phyloP scores from a whole-genome alignment of 1,140 invertebrate genomes.

The Megalopta genalis region DNA sequence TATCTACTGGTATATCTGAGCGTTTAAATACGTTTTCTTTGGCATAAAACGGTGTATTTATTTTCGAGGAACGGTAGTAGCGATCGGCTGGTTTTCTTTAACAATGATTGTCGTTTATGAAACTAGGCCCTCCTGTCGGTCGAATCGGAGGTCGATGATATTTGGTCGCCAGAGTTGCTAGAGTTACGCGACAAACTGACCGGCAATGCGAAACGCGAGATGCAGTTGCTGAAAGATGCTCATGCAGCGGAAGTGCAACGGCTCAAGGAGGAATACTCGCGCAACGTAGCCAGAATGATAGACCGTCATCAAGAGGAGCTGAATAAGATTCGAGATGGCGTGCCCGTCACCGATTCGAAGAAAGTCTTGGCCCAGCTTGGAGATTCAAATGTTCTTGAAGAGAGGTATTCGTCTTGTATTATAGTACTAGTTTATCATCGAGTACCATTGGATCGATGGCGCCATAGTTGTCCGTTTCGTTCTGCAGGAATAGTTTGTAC shows the following conservation, averaged over 20 bases:
- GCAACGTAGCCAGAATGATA: constrained; percentile 70
- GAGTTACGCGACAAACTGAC: constrained; percentile 85
- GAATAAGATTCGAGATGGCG: constrained; percentile 48
- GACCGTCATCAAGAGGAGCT: constrained; percentile 72
- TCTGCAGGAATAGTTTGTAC: constrained; percentile 82
- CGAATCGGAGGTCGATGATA: constrained; percentile 82
- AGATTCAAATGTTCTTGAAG: constrained; percentile 48
- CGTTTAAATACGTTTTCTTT: too few relatives aligned
- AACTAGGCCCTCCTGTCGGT: constrained; percentile 83
- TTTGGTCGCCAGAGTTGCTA: constrained; percentile 86
- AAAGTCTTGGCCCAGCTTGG: constrained; percentile 10
- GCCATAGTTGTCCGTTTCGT: constrained; percentile 22
- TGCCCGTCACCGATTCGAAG: constrained; percentile 17
- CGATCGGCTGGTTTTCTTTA: not conserved
- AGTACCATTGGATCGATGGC: too few relatives aligned
- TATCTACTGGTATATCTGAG: not conserved
- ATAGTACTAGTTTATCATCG: too few relatives aligned
- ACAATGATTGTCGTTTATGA: constrained; percentile 3
- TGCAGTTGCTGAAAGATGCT: constrained; percentile 71
- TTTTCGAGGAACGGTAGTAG: not conserved
- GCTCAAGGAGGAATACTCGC: constrained; percentile 82
- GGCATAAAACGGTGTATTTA: not conserved
- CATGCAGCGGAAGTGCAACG: constrained; percentile 78
- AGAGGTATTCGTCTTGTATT: constrained; percentile 58
- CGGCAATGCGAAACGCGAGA: constrained; percentile 81